A percentile compares a stretch with the other conserved stretches of the same genome.
Evolutionary conservation across 2,797 vertebrate species (phyloP).

Genomic region (Harpagifer antarcticus): DNA sequence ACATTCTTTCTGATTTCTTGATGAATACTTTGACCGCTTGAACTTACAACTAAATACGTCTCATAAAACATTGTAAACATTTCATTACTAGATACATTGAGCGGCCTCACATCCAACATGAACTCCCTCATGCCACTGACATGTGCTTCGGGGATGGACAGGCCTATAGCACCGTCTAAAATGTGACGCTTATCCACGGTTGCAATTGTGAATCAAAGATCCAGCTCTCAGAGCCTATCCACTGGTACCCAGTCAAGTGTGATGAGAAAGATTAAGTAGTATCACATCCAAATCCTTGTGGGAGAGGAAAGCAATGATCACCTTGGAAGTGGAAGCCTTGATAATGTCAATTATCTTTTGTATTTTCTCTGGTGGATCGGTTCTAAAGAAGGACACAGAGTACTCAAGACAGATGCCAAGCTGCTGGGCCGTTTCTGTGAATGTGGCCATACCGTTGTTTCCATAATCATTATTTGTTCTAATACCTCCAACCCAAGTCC

Average conservation of each 20-base stretch:
- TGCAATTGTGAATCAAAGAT: conserved; percentile 76
- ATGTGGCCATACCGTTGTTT: too few species aligned
- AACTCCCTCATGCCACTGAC: conserved; percentile 77
- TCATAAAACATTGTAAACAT: conserved; percentile 80
- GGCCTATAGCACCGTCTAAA: conserved; percentile 79
- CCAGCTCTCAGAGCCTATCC: conserved; percentile 82
- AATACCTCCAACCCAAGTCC: too few species aligned
- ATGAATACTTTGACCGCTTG: background rate
- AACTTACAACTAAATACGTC: conserved; percentile 67
- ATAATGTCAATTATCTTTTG: too few species aligned
- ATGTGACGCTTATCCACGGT: conserved; percentile 67
- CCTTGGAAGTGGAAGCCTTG: too few species aligned
- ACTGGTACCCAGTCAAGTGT: conserved; percentile 74
- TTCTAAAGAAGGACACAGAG: too few species aligned
- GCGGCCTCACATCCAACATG: conserved; percentile 71
- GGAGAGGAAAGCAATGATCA: too few species aligned
- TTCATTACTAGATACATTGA: conserved; percentile 62
- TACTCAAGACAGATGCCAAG: too few species aligned
- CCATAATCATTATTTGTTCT: too few species aligned
- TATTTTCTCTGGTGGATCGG: too few species aligned
- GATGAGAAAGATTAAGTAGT: too few species aligned
- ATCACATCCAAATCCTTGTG: too few species aligned
- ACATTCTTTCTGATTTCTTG: background rate
- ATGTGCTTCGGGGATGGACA: conserved; percentile 77
- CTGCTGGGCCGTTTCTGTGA: too few species aligned